Conservation (phyloP, 1,140 invertebrate genomes). For the Drepana arcuata region DNA sequence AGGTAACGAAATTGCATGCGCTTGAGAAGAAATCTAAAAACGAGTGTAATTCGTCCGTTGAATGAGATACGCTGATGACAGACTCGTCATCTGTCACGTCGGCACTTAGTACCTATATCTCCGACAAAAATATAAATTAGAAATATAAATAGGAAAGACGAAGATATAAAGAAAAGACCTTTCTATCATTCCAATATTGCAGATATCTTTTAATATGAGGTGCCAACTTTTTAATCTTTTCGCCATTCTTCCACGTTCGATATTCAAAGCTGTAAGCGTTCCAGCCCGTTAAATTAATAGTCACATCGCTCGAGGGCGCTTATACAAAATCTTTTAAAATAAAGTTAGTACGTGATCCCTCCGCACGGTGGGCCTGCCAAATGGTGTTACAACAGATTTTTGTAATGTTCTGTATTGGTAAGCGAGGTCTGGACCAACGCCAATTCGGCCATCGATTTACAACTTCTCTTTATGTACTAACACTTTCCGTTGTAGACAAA, state of each 20-base stretch:
- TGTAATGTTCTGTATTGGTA: conserved; percentile 63
- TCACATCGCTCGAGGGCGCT: conserved; percentile 37
- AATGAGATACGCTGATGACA: too few relatives aligned
- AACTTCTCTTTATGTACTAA: conserved; percentile 47
- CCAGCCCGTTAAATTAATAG: conserved; percentile 45
- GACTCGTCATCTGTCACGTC: too few relatives aligned
- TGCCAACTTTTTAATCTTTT: conserved; percentile 12
- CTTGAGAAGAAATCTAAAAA: too few relatives aligned
- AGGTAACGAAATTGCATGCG: too few relatives aligned
- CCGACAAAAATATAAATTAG: too few relatives aligned
- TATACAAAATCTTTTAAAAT: conserved; percentile 59
- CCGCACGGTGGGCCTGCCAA: conserved; percentile 37
- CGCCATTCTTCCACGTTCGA: conserved; percentile 30
- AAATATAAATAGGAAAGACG: too few relatives aligned
- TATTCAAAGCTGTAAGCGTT: conserved; percentile 36
- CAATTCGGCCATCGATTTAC: conserved; percentile 64
- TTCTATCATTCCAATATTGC: too few relatives aligned
- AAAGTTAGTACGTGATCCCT: conserved; percentile 46
- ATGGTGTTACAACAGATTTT: conserved; percentile 62
- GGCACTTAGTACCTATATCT: too few relatives aligned
- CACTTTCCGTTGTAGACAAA: conserved; percentile 37
- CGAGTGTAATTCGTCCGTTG: too few relatives aligned
- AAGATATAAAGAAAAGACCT: too few relatives aligned
- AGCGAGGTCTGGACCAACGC: conserved; percentile 48
- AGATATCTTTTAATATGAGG: not conserved